phyloP scores from a whole-genome alignment of 2,113 vertebrate genomes.

The Otus sunia region DNA sequence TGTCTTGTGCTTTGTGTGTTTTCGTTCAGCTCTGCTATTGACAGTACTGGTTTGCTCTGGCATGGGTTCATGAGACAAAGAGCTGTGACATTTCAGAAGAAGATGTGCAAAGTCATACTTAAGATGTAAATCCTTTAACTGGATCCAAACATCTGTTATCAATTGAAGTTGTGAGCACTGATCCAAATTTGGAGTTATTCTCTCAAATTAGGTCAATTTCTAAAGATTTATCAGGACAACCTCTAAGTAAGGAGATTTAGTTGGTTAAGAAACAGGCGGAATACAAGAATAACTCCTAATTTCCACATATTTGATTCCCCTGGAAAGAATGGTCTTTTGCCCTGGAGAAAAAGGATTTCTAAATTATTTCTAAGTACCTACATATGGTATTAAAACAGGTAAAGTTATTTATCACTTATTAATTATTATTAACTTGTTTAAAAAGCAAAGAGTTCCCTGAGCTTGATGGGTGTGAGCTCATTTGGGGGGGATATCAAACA shows the following conservation, averaged over 20 bases:
- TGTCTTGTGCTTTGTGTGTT: background rate
- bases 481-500: background rate
- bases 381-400: background rate
- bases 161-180: background rate
- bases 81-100: conserved; percentile 44
- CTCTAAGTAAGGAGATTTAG: background rate
- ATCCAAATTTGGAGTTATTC: conserved; percentile 38
- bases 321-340: background rate
- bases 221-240: background rate
- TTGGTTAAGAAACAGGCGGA: background rate
- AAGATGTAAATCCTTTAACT: background rate
- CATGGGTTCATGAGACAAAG: conserved; percentile 25
- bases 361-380: background rate
- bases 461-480: background rate
- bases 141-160: conserved; percentile 47
- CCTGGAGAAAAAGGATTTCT: background rate
- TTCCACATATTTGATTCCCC: background rate
- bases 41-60: conserved; percentile 26
- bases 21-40: conserved; percentile 41
- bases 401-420: background rate
- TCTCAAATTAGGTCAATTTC: conserved; percentile 28
- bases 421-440: background rate
- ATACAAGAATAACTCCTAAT: background rate
- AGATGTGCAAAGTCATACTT: conserved; percentile 18
- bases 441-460: background rate